Evolutionary conservation across 2,797 vertebrate species (phyloP), one percentile per base, ranked within the genome.

Genomic region (Spinibarbus caldwelli): DNA sequence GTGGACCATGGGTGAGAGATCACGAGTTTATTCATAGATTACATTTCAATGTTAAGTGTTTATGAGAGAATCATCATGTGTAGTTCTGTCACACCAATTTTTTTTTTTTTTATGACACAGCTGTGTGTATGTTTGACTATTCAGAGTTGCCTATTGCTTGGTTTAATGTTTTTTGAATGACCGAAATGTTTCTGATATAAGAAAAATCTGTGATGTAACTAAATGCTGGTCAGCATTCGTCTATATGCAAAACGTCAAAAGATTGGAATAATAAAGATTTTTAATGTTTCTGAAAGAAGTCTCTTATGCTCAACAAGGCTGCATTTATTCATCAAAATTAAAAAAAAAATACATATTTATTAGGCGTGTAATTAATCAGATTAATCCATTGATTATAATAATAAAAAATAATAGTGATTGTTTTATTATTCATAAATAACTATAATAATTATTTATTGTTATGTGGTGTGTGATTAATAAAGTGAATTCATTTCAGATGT

Each of bases 1-100:
- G 89, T 99, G 97, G 97, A 99, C 89, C 91, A 88, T 95, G 90
- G 96, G 98, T 99, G 91, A 90, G 89, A 57, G 52, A 62, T 83
- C 0, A 0, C 9, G 2, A 31, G 14, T 31, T 21, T 45, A 31
- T 80, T 59, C 45, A n/a, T 38, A n/a, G 1, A 67, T 43, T 29
- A 68, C 31, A 26, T 26, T 79, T 49, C 10, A 49, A 6, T 68
- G 29, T 15, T 23, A n/a, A n/a, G 29, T 47, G 41, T 59, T 34
- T 45, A n/a, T 73, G 52, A 34, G 12, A 75, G 26, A 49, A 34
- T 49, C 10, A 6, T 34, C 49, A 49, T 34, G 31, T 38, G 10
- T 38, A 0, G 34, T 57, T 54, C 21, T 15, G 1, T 34, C 31
- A 14, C 8, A 23, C 1, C 0, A 8, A 21, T 9, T 49, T 47